phyloP scores from a whole-genome alignment of 2,113 vertebrate species.

The Oryzias celebensis region DNA sequence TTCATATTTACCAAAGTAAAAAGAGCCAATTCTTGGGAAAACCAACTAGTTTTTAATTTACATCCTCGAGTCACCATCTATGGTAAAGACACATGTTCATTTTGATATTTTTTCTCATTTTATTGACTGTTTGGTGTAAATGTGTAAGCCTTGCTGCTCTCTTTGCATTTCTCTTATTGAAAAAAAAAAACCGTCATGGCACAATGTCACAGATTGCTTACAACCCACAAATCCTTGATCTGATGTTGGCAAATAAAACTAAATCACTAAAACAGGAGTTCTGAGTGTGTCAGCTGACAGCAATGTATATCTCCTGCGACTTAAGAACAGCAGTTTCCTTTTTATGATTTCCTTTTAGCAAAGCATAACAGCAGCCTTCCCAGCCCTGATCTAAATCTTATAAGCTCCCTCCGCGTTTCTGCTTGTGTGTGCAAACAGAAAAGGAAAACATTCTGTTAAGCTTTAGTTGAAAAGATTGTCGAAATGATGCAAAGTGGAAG shows the following conservation, averaged over 20 bases:
- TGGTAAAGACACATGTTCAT: too few species aligned
- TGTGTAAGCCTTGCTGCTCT: too few species aligned
- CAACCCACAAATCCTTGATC: constrained; percentile 40
- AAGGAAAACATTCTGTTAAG: constrained; percentile 28
- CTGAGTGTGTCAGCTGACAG: constrained; percentile 50
- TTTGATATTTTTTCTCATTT: too few species aligned
- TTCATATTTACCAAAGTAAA: too few species aligned
- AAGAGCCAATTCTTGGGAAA: too few species aligned
- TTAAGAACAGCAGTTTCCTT: constrained; percentile 50
- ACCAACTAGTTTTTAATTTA: too few species aligned
- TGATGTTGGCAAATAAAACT: constrained; percentile 44
- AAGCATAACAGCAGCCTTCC: constrained; percentile 46
- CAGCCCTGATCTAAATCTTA: constrained; percentile 50
- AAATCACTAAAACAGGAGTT: constrained; percentile 46
- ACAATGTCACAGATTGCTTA: constrained; percentile 6
- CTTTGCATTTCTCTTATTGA: constrained; percentile 1
- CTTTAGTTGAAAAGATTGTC: background rate
- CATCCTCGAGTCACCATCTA: too few species aligned
- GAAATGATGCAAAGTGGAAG: constrained; percentile 13
- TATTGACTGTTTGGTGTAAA: too few species aligned
- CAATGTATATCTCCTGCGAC: constrained; percentile 53
- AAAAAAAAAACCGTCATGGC: constrained; percentile 16
- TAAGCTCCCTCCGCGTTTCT: constrained; percentile 47
- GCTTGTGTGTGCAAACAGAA: constrained; percentile 15
- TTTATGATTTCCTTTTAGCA: constrained; percentile 50